Evolutionary conservation across 2,113 vertebrate genomes (phyloP).

Genomic region (Cepphus grylle): DNA sequence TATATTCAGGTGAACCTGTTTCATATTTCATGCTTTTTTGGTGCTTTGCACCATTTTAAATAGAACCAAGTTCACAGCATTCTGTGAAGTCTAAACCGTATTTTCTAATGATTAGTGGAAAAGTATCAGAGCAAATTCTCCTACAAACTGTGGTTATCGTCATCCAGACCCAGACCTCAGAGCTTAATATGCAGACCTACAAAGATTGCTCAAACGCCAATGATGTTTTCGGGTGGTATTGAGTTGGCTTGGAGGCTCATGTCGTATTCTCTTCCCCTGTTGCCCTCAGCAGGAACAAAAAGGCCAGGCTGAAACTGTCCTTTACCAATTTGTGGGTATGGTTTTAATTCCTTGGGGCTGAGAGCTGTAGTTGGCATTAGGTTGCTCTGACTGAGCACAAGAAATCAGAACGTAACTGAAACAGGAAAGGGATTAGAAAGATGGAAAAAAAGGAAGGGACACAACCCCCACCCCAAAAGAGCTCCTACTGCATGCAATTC

Average conservation of each 20-base stretch:
- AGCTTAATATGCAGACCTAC: neutral
- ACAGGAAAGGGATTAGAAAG: neutral
- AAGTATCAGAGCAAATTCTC: neutral
- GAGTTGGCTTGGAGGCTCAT: neutral
- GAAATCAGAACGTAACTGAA: neutral
- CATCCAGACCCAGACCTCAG: neutral
- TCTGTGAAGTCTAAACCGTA: neutral
- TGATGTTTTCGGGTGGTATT: fast-evolving
- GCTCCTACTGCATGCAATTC: conserved; percentile 26
- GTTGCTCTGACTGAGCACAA: neutral
- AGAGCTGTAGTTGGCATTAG: neutral
- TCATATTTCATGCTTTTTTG: neutral
- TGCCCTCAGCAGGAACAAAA: neutral
- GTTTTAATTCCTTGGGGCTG: neutral
- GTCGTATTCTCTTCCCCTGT: neutral
- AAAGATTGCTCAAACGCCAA: fast-evolving
- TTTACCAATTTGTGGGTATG: neutral
- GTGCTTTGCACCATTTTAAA: neutral
- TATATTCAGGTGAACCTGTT: neutral
- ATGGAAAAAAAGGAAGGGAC: conserved; percentile 11
- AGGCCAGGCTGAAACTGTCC: neutral
- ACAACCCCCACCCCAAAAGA: neutral
- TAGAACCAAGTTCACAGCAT: neutral
- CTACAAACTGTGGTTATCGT: fast-evolving
- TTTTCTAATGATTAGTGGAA: neutral